These are phyloP conservation scores for Drosophila pullipes DNA, from an alignment of 2,888 invertebrate genomes.

Conservation along the genomic window DNA sequence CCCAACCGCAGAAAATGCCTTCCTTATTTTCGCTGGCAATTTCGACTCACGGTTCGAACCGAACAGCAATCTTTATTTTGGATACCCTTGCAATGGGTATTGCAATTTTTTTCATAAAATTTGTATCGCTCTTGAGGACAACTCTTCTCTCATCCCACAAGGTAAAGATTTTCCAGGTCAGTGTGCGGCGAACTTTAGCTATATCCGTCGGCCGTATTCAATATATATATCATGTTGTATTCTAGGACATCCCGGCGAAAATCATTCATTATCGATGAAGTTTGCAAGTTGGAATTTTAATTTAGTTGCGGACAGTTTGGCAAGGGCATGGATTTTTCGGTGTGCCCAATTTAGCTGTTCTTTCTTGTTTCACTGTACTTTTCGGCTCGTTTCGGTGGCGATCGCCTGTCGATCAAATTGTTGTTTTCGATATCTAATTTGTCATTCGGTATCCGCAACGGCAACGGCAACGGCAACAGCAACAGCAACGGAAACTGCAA, in stretches of 20 bases:
- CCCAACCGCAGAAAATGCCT: conserved; percentile 70
- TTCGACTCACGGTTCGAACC: conserved; percentile 53
- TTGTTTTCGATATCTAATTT: conserved; percentile 83
- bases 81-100: background rate
- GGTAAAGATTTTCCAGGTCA: background rate
- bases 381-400: conserved; percentile 64
- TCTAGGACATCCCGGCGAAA: background rate
- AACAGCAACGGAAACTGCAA: conserved; percentile 26
- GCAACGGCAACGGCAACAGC: conserved; percentile 20
- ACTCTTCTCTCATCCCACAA: background rate
- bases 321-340: background rate
- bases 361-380: conserved; percentile 17
- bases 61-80: conserved; percentile 54
- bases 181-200: background rate
- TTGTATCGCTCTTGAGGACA: background rate
- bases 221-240: background rate
- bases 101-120: background rate
- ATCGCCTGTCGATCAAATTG: conserved; percentile 82
- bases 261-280: no score
- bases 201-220: background rate
- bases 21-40: conserved; percentile 71
- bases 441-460: conserved; percentile 76
- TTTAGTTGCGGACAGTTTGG: background rate
- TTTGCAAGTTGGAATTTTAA: background rate
- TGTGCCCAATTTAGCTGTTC: background rate